These are phyloP conservation scores for Lordiphosa mommai DNA, from an alignment of 1,140 invertebrate species.

Conservation along the genomic window DNA sequence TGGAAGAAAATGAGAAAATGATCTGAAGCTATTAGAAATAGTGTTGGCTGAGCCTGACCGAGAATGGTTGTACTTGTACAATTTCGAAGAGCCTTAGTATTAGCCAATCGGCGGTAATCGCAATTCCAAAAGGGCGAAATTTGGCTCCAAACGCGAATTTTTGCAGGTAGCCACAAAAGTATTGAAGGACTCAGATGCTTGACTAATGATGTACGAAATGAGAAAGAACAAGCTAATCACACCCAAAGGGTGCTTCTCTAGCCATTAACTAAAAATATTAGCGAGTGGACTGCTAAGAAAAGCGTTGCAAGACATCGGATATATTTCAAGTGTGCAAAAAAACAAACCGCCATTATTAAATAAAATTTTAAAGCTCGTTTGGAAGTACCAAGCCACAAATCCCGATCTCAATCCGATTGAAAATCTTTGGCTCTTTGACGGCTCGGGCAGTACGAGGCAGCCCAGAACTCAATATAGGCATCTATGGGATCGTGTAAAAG, in stretches of 20 bases:
- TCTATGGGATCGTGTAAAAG: too few relatives aligned
- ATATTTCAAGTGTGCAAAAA: too few relatives aligned
- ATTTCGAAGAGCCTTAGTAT: slow-evolving; percentile 1
- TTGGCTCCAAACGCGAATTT: slow-evolving; percentile 1
- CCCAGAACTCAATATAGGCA: too few relatives aligned
- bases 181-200: slow-evolving; percentile 7
- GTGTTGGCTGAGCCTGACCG: slow-evolving; percentile 1
- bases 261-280: too few relatives aligned
- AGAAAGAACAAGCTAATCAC: slow-evolving; percentile 7
- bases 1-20: slow-evolving; percentile 4
- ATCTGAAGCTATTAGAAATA: not conserved
- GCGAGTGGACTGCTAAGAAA: too few relatives aligned
- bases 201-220: not conserved
- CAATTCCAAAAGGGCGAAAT: slow-evolving; percentile 6
- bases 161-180: slow-evolving; percentile 6
- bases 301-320: too few relatives aligned
- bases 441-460: too few relatives aligned
- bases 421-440: too few relatives aligned
- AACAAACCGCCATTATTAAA: too few relatives aligned
- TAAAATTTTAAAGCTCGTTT: too few relatives aligned
- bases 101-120: slow-evolving; percentile 6
- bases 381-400: too few relatives aligned
- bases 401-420: too few relatives aligned
- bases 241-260: slow-evolving; percentile 4
- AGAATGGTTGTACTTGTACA: not conserved